These are phyloP conservation scores for Dioctria linearis DNA, from an alignment of 2,888 invertebrate species.

Conservation along the genomic window DNA sequence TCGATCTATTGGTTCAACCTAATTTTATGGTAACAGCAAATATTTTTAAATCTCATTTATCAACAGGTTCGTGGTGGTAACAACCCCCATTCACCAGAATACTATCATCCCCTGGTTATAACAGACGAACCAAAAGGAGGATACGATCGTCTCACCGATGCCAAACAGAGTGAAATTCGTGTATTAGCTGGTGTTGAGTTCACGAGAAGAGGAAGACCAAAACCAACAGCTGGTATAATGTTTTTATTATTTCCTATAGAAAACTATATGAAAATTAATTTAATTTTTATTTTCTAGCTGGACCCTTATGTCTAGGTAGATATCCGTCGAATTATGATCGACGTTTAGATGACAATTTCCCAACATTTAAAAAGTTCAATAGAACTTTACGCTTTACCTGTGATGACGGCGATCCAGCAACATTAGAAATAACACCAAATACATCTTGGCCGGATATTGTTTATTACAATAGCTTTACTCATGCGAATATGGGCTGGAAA, in stretches of 20 bases:
- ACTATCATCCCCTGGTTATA: slow-evolving; percentile 92
- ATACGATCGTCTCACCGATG: slow-evolving; percentile 81
- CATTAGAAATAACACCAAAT: slow-evolving; percentile 87
- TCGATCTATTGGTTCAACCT: no score
- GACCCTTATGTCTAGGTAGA: slow-evolving; percentile 83
- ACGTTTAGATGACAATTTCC: slow-evolving; percentile 84
- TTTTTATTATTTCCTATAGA: neutral
- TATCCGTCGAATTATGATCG: slow-evolving; percentile 79
- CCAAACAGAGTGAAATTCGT: slow-evolving; percentile 79
- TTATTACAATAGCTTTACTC: slow-evolving; percentile 94
- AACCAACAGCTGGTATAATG: slow-evolving; percentile 80
- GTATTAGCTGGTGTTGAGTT: slow-evolving; percentile 86
- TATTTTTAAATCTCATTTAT: no score
- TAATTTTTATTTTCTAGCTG: slow-evolving; percentile 73
- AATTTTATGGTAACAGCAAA: no score
- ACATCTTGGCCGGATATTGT: slow-evolving; percentile 92
- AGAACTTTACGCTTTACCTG: slow-evolving; percentile 82
- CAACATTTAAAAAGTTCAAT: slow-evolving; percentile 88
- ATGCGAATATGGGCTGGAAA: slow-evolving; percentile 95
- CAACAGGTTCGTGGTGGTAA: slow-evolving; percentile 82
- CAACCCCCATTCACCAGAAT: slow-evolving; percentile 87
- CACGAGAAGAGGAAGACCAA: slow-evolving; percentile 85
- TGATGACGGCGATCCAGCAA: slow-evolving; percentile 80
- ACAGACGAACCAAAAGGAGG: slow-evolving; percentile 90
- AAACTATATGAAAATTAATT: neutral